phyloP scores from a whole-genome alignment of 2,113 vertebrate species.

The Ophiodon elongatus region DNA sequence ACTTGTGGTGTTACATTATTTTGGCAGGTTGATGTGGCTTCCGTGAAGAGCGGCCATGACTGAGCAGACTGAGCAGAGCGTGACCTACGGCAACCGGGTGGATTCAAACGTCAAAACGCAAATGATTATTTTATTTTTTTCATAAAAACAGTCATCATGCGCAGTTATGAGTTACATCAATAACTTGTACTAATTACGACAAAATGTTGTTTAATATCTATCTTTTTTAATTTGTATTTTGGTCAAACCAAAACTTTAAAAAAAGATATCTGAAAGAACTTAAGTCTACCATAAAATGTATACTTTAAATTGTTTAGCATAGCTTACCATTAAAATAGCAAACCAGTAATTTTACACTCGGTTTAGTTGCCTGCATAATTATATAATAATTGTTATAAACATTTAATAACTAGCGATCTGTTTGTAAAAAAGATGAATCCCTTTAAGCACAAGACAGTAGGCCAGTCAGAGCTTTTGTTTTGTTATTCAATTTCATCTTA shows the following conservation, averaged over 20 bases:
- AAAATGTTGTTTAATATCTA: background rate
- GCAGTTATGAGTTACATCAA: background rate
- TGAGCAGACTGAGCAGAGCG: background rate
- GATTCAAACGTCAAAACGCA: conserved; percentile 36
- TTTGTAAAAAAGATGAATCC: background rate
- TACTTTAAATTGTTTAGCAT: background rate
- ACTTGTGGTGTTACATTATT: conserved; percentile 39
- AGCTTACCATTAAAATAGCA: background rate
- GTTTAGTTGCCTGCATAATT: background rate
- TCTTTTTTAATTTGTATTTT: background rate
- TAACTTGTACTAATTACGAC: background rate
- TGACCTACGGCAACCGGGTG: conserved; percentile 65
- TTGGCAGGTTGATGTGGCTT: conserved; percentile 16
- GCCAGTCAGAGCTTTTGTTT: background rate
- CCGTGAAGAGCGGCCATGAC: conserved; percentile 30
- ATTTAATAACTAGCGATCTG: background rate
- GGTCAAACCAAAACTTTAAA: background rate
- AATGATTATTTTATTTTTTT: background rate
- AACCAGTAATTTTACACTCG: background rate
- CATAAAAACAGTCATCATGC: background rate
- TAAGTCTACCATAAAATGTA: background rate
- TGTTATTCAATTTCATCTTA: background rate
- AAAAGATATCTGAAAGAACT: background rate
- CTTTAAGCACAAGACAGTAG: background rate
- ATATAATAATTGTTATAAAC: background rate